Conservation (phyloP, 2,113 vertebrate species). For the Anolis sagrei region DNA sequence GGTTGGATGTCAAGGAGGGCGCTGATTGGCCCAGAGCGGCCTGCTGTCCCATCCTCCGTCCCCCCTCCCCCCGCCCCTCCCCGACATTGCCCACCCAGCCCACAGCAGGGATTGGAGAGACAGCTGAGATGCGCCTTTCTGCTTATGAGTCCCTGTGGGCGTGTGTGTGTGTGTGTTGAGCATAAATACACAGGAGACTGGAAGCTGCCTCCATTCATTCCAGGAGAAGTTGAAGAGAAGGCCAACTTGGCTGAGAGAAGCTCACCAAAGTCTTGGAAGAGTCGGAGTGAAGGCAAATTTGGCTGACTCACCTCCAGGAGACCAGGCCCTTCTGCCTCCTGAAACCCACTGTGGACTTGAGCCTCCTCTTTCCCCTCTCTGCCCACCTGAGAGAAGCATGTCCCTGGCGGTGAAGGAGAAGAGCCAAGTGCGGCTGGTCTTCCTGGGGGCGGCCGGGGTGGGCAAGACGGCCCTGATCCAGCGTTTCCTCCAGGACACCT, state of each 20-base stretch:
- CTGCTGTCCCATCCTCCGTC: not conserved
- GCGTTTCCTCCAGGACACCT: conserved; percentile 88
- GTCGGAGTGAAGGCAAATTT: not conserved
- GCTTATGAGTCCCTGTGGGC: no score
- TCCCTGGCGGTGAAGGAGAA: conserved; percentile 87
- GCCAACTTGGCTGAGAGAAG: not conserved
- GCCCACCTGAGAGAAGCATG: conserved; percentile 68
- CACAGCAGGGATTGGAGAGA: conserved; percentile 63
- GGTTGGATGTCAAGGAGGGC: conserved; percentile 35
- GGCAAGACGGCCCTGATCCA: conserved; percentile 89
- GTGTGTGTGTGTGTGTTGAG: conserved; percentile 26
- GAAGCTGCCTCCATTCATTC: not conserved
- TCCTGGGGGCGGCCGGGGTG: conserved; percentile 88
- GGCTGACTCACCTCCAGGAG: not conserved
- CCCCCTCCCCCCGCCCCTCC: no score
- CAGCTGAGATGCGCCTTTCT: not conserved
- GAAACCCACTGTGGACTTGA: not conserved
- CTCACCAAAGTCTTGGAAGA: conserved; percentile 21
- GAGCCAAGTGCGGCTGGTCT: conserved; percentile 86
- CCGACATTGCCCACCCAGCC: conserved; percentile 48
- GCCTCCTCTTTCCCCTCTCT: not conserved
- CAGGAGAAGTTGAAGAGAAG: conserved; percentile 33
- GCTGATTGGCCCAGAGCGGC: conserved; percentile 61
- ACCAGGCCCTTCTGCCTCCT: not conserved
- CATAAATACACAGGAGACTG: conserved; percentile 63